Base-by-base conservation (phyloP, 1,140 invertebrate species). In the Drosophila kurseongensis region DNA sequence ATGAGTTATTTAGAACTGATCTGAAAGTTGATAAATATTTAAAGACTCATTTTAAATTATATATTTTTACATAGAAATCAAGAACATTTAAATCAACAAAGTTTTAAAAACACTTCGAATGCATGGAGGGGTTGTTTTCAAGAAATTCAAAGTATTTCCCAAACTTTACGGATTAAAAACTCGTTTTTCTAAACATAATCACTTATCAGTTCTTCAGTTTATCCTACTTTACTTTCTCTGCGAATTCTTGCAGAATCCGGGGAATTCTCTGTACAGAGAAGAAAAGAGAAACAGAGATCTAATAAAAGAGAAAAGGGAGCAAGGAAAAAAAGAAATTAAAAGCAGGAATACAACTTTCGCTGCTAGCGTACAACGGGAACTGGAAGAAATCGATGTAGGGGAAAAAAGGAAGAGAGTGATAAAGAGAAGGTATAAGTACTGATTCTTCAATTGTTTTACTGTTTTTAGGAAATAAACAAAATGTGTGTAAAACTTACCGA, bases 291-390 rank as follows among this genome's bases (percentile, higher is more conserved):
- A n/a, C n/a, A 42, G 52, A 63, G n/a, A 7, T 4, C 47, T 10
- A 35, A 32, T 35, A 60, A 32, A 16, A 29, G 29, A 40, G 16
- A 45, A 55, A 58, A 47, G 35, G 23, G 32, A 54, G 23, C 40
- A 41, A 12, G 35, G 35, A 56, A 41, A 14, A 60, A 16, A 45
- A 16, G 36, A 16, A 61, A 16, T 32, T 50, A 27, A 67, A 63
- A 29, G 45, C 82, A 78, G 82, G 82, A 86, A 86, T 71, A 78
- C 83, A 86, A 88, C 83, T 86, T 86, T 86, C 83, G 83, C 83
- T 88, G 83, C 78, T 86, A 60, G 66, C 66, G 63, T 69, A 69
- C 73, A 84, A 85, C 81, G 81, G 73, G 45, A 84, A 85, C 66
- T 77, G 54, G 45, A 27, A 52, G 60, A 67, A 35, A 59, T 14